Conservation (phyloP, 2,888 invertebrate species). For the Drosophila peninsularis region DNA sequence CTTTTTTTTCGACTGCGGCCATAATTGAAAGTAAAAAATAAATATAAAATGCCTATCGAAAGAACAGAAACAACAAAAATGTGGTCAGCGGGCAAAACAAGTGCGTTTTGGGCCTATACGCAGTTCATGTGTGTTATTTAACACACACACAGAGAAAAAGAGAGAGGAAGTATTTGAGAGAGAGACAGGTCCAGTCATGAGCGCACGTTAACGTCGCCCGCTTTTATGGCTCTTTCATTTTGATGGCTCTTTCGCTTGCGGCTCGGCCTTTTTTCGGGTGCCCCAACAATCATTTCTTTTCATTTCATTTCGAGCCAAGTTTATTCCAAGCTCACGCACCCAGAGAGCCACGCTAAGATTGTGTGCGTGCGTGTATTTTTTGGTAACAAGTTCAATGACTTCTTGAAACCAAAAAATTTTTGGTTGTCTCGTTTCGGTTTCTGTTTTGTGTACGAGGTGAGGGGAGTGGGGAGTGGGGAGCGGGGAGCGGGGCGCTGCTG, state of each 20-base stretch:
- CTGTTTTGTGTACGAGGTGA: constrained; percentile 54
- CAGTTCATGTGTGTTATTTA: constrained; percentile 60
- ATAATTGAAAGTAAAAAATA: constrained; percentile 73
- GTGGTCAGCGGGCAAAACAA: constrained; percentile 47
- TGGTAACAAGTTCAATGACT: constrained; percentile 82
- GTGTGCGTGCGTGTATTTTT: constrained; percentile 33
- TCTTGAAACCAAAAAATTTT: constrained; percentile 70
- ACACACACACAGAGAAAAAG: constrained; percentile 35
- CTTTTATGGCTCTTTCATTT: constrained; percentile 39
- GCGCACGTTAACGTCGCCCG: constrained; percentile 43
- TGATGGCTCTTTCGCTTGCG: constrained; percentile 15
- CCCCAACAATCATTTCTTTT: constrained; percentile 56
- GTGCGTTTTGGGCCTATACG: constrained; percentile 65
- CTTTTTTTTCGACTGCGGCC: constrained; percentile 19
- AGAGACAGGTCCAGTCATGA: constrained; percentile 47
- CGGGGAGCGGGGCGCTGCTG: constrained; percentile 36
- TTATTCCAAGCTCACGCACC: constrained; percentile 75
- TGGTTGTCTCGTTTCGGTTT: constrained; percentile 61
- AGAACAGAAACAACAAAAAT: constrained; percentile 16
- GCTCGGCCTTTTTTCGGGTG: constrained; percentile 42
- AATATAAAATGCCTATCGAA: constrained; percentile 47
- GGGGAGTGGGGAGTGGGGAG: constrained; percentile 36
- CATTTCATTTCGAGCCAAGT: constrained; percentile 73
- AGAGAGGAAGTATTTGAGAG: constrained; percentile 21
- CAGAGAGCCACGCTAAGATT: constrained; percentile 49